Evolutionary conservation across 92 coral and sea anemone species (phyloP).

Genomic region (Palythoa grandis): DNA sequence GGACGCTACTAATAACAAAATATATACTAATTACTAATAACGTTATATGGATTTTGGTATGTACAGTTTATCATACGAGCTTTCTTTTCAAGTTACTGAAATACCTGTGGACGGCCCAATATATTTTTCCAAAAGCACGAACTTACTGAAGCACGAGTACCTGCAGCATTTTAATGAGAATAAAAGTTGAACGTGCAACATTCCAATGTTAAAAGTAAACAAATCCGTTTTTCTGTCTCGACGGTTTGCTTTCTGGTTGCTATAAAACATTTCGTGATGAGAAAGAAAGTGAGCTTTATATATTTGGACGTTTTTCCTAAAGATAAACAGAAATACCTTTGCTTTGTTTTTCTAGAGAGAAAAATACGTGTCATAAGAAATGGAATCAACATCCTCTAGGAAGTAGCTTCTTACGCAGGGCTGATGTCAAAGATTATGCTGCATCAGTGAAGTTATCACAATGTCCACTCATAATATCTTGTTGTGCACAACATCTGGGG

Average conservation of each 20-base stretch:
- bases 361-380: background rate
- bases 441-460: background rate
- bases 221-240: background rate
- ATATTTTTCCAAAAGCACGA: background rate
- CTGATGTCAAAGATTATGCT: background rate
- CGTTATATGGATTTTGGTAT: background rate
- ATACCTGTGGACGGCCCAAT: background rate
- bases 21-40: too few relatives aligned
- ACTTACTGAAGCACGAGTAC: background rate
- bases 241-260: background rate
- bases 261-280: background rate
- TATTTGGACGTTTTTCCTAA: background rate
- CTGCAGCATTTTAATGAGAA: too few relatives aligned
- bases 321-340: background rate
- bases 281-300: background rate
- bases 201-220: background rate
- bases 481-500: background rate
- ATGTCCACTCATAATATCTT: background rate
- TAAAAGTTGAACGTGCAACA: background rate
- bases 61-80: background rate
- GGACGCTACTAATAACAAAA: too few relatives aligned
- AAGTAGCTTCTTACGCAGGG: background rate
- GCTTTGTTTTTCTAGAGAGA: background rate
- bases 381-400: background rate
- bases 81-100: background rate